These are phyloP conservation scores for Acanthosepion esculentum DNA, from an alignment of 2,888 invertebrate genomes.

Conservation along the genomic window DNA sequence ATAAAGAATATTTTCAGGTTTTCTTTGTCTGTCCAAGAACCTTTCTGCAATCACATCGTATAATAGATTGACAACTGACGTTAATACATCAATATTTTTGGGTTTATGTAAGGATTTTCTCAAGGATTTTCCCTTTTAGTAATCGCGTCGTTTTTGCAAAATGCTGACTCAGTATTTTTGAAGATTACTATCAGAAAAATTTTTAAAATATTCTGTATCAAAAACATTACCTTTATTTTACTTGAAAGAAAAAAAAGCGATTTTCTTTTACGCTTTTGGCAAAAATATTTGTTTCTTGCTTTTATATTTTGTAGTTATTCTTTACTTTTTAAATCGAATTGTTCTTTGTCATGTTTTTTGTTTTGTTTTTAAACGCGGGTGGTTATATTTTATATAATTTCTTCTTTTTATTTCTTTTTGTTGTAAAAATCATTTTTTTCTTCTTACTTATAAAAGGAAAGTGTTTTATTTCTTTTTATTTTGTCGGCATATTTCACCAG, in stretches of 20 bases:
- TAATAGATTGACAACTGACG: neutral
- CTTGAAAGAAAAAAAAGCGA: neutral
- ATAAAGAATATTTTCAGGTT: too few relatives aligned
- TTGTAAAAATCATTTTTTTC: too few relatives aligned
- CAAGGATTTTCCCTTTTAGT: too few relatives aligned
- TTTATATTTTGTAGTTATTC: neutral
- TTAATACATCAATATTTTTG: neutral
- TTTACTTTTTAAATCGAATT: neutral
- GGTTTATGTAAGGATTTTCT: too few relatives aligned
- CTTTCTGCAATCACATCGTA: neutral
- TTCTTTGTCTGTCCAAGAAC: too few relatives aligned
- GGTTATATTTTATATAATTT: too few relatives aligned
- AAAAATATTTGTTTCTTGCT: neutral
- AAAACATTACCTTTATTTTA: neutral
- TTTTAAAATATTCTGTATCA: neutral
- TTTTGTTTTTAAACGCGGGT: too few relatives aligned
- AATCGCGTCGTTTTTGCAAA: neutral
- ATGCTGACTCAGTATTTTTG: neutral
- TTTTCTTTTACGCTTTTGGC: neutral
- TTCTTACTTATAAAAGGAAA: too few relatives aligned
- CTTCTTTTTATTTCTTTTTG: too few relatives aligned
- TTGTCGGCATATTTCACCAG: too few relatives aligned
- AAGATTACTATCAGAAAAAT: neutral
- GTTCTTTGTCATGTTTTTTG: neutral
- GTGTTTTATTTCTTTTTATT: too few relatives aligned